A percentile compares a stretch with the other conserved stretches of the same genome.
Conservation (phyloP, 2,797 vertebrate species). For the Chelmon rostratus region DNA sequence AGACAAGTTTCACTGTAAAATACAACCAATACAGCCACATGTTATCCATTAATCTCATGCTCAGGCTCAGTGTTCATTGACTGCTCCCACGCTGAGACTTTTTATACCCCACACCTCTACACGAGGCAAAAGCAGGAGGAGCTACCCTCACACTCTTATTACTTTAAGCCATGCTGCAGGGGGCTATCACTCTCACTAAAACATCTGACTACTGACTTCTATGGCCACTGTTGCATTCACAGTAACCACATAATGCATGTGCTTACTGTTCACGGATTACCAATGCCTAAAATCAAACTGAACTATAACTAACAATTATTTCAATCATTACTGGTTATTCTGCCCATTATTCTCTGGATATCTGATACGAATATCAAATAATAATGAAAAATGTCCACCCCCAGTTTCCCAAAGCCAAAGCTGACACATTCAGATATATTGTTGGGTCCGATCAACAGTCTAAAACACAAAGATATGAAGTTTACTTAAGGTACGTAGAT, state of each 20-base stretch:
- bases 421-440: background rate
- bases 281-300: background rate
- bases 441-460: background rate
- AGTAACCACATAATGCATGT: background rate
- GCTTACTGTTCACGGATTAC: background rate
- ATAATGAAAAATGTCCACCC: background rate
- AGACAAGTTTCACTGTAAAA: constrained; percentile 17
- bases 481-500: too few species aligned
- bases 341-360: too few species aligned
- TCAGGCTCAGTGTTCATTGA: constrained; percentile 19
- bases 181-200: constrained; percentile 16
- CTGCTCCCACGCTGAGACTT: constrained; percentile 24
- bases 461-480: constrained; percentile 1
- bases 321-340: background rate
- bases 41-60: constrained; percentile 38
- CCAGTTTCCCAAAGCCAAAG: background rate
- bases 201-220: constrained; percentile 13
- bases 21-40: constrained; percentile 18
- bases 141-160: constrained; percentile 1
- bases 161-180: constrained; percentile 11
- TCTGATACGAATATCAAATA: background rate
- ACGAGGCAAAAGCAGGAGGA: constrained; percentile 32
- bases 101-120: constrained; percentile 11
- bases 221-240: background rate
- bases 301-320: background rate